Conservation (phyloP, 2,888 invertebrate genomes). For the Andrena bicolor region DNA sequence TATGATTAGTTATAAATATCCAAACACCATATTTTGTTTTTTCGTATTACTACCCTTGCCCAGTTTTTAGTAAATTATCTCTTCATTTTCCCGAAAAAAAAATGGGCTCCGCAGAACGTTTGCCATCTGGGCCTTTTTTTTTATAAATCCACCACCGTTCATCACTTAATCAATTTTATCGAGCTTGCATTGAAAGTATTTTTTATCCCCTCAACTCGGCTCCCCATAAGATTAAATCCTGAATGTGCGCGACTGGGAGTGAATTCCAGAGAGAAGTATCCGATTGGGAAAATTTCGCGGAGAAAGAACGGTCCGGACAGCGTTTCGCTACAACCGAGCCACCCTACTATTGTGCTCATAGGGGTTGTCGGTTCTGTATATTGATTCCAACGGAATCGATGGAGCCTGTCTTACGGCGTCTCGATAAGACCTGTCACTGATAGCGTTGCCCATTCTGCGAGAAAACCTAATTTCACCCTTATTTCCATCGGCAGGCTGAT, state of each 20-base stretch:
- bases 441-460: conserved; percentile 41
- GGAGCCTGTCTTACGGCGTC: conserved; percentile 49
- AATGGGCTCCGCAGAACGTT: too few relatives aligned
- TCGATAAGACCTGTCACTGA: conserved; percentile 50
- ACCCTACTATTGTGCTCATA: conserved; percentile 7
- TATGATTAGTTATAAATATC: too few relatives aligned
- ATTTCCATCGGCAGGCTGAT: conserved; percentile 20
- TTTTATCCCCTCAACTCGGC: neutral
- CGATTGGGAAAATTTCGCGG: neutral
- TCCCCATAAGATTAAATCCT: neutral
- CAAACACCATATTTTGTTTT: too few relatives aligned
- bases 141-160: too few relatives aligned
- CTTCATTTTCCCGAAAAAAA: too few relatives aligned
- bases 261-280: neutral
- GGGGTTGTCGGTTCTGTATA: conserved; percentile 34
- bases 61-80: too few relatives aligned
- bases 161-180: too few relatives aligned
- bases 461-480: conserved; percentile 16
- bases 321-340: neutral
- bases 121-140: too few relatives aligned
- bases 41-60: too few relatives aligned
- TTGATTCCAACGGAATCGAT: conserved; percentile 53
- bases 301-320: neutral
- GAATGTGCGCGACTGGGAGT: neutral
- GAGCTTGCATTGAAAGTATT: neutral